A percentile compares a stretch with the other conserved stretches of the same genome.
Evolutionary conservation across 2,888 invertebrate species (phyloP).

Genomic region (Galerucella pusilla): DNA sequence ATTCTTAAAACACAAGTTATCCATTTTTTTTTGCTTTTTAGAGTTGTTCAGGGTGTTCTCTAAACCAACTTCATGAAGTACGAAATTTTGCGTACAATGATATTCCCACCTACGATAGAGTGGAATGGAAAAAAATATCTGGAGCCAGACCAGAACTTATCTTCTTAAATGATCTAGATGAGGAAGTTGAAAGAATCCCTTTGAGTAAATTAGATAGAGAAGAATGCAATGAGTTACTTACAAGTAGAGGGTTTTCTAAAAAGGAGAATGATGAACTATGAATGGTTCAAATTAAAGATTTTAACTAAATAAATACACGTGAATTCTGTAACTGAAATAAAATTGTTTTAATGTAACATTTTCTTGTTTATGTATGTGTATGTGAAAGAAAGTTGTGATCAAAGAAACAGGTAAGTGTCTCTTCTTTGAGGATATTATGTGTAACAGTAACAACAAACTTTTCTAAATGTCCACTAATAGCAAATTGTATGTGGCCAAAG

Average conservation of each 20-base stretch:
- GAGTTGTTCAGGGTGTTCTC: slow-evolving; percentile 77
- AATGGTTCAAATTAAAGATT: slow-evolving; percentile 28
- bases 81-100: slow-evolving; percentile 76
- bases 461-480: no score
- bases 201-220: slow-evolving; percentile 70
- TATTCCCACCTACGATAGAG: slow-evolving; percentile 71
- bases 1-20: slow-evolving; percentile 7
- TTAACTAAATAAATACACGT: not conserved
- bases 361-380: no score
- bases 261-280: slow-evolving; percentile 68
- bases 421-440: no score
- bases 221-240: slow-evolving; percentile 75
- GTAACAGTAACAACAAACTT: no score
- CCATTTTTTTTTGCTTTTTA: slow-evolving; percentile 59
- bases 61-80: slow-evolving; percentile 75
- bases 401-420: no score
- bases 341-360: not conserved
- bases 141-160: slow-evolving; percentile 76
- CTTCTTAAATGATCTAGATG: slow-evolving; percentile 68
- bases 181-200: slow-evolving; percentile 73
- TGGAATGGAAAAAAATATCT: slow-evolving; percentile 74
- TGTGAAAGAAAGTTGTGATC: no score
- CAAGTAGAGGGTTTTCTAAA: slow-evolving; percentile 70
- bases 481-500: no score
- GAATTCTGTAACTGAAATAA: not conserved